phyloP scores from a whole-genome alignment of 2,888 invertebrate genomes.

The Teinopalpus imperialis region DNA sequence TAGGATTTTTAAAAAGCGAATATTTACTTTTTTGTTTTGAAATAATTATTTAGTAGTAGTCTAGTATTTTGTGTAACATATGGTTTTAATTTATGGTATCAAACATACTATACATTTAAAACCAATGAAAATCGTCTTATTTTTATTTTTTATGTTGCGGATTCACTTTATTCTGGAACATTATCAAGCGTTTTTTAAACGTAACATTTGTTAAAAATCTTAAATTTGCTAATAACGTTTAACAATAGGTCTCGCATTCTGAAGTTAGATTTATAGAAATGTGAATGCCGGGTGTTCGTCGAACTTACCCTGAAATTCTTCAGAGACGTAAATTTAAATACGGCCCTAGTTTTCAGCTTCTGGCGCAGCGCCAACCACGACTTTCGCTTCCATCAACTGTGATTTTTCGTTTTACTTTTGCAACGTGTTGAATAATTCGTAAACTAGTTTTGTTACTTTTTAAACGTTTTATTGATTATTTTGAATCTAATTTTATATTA shows the following conservation, averaged over 20 bases:
- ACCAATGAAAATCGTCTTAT: too few species aligned
- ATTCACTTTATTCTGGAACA: conserved; percentile 22
- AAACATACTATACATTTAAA: too few species aligned
- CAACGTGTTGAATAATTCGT: conserved; percentile 46
- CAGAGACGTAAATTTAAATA: conserved; percentile 66
- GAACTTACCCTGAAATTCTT: conserved; percentile 46
- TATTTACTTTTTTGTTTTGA: too few species aligned
- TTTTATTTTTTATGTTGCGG: too few species aligned
- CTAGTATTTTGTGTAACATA: too few species aligned
- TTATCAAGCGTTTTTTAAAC: conserved; percentile 4
- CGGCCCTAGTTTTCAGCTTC: conserved; percentile 53
- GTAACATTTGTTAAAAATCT: conserved; percentile 6
- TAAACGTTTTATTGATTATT: conserved; percentile 25
- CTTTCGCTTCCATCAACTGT: conserved; percentile 66
- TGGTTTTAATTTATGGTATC: too few species aligned
- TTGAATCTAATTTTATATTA: conserved; percentile 22
- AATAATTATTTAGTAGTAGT: too few species aligned
- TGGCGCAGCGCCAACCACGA: conserved; percentile 59
- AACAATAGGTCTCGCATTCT: conserved; percentile 30
- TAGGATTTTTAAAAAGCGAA: too few species aligned
- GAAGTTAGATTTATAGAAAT: conserved; percentile 22
- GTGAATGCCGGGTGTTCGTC: conserved; percentile 17
- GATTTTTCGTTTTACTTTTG: conserved; percentile 50
- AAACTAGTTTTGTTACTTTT: conserved; percentile 34
- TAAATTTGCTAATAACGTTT: conserved; percentile 7